phyloP scores from a whole-genome alignment of 2,797 vertebrate species.

The Enteromius anoplus region DNA sequence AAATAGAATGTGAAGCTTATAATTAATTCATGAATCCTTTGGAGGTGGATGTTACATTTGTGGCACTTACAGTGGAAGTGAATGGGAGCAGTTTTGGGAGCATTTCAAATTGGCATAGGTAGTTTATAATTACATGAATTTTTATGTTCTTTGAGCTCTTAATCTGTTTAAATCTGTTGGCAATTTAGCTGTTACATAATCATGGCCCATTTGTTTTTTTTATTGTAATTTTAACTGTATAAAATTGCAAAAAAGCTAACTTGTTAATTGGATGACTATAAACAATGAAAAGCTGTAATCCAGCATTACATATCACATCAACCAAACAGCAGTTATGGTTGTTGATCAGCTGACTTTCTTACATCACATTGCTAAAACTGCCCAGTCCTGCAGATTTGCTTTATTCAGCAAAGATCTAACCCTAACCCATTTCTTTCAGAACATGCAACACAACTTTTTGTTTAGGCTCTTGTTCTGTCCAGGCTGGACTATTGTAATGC shows the following conservation, averaged over 20 bases:
- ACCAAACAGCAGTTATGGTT: too few species aligned
- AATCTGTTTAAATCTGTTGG: background rate
- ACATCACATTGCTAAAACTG: too few species aligned
- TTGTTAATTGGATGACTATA: background rate
- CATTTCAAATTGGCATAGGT: background rate
- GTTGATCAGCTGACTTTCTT: too few species aligned
- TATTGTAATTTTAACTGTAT: background rate
- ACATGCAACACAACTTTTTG: too few species aligned
- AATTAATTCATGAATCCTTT: conserved; percentile 8
- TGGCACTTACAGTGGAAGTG: background rate
- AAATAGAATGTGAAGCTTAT: background rate
- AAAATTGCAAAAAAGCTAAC: background rate
- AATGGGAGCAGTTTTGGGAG: background rate
- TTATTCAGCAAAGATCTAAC: too few species aligned
- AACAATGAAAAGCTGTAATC: background rate
- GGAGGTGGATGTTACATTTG: background rate
- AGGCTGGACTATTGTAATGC: too few species aligned
- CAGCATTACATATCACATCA: background rate
- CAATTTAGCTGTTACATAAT: background rate
- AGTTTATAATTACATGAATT: background rate
- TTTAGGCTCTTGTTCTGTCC: too few species aligned
- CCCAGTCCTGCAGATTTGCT: too few species aligned
- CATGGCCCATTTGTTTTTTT: background rate
- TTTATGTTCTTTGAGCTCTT: background rate
- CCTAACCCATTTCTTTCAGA: too few species aligned